phyloP scores from a whole-genome alignment of 1,140 invertebrate species.

The Papilio machaon region DNA sequence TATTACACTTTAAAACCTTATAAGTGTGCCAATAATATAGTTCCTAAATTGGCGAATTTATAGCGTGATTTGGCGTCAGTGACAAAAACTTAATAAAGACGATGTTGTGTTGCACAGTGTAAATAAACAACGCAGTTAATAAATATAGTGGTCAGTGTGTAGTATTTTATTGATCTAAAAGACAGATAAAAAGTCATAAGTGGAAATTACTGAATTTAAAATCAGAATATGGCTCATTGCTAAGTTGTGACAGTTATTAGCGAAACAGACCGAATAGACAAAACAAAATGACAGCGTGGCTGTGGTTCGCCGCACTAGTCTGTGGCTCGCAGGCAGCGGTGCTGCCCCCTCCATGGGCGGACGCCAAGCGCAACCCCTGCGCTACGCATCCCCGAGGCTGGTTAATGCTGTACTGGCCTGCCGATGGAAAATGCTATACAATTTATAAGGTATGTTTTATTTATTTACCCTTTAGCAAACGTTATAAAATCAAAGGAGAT shows the following conservation, averaged over 20 bases:
- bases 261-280: constrained; percentile 29
- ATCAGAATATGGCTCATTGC: not conserved
- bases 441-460: constrained; percentile 87
- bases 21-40: too few species aligned
- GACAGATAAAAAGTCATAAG: not conserved
- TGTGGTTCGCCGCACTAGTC: constrained; percentile 67
- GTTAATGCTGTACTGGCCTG: constrained; percentile 92
- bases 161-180: not conserved
- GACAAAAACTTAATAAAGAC: not conserved
- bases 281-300: constrained; percentile 63
- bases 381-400: constrained; percentile 89
- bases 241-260: constrained; percentile 1
- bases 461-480: not conserved
- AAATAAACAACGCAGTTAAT: not conserved
- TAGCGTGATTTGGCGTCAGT: not conserved
- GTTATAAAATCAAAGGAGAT: too few species aligned
- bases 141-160: not conserved
- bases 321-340: constrained; percentile 83
- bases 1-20: not conserved
- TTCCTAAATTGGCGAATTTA: too few species aligned
- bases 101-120: not conserved
- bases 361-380: constrained; percentile 90
- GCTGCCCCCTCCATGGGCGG: constrained; percentile 91
- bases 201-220: not conserved
- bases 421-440: constrained; percentile 91